phyloP scores from a whole-genome alignment of 2,888 invertebrate genomes.

The Scaptomyza polygonia region DNA sequence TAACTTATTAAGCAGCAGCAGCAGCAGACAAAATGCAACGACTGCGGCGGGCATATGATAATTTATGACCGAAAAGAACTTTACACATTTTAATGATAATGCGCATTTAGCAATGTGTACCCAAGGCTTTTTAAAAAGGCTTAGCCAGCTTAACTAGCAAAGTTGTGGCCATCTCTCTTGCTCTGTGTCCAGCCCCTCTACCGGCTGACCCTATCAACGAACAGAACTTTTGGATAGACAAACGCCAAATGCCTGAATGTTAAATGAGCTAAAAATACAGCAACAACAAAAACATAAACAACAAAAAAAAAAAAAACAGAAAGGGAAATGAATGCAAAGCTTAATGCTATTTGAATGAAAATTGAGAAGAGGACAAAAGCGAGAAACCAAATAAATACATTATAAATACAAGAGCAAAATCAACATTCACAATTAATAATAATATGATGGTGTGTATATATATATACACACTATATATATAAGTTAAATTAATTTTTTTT shows the following conservation, averaged over 20 bases:
- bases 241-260: constrained; percentile 73
- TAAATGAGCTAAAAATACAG: constrained; percentile 61
- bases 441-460: not conserved
- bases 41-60: constrained; percentile 42
- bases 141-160: constrained; percentile 77
- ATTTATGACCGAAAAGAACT: constrained; percentile 72
- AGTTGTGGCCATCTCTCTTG: constrained; percentile 45
- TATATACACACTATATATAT: not conserved
- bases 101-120: constrained; percentile 78
- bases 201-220: constrained; percentile 44
- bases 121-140: constrained; percentile 78
- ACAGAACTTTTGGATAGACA: constrained; percentile 43
- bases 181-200: not conserved
- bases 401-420: constrained; percentile 3
- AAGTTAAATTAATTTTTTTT: no score
- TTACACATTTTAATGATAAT: constrained; percentile 80
- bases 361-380: not conserved
- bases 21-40: constrained; percentile 8
- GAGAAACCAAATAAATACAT: constrained; percentile 1
- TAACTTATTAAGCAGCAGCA: constrained; percentile 53
- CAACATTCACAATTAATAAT: not conserved
- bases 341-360: constrained; percentile 17
- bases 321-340: constrained; percentile 17
- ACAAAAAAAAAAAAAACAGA: no score
- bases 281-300: not conserved